A percentile compares a stretch with the other conserved stretches of the same genome.
phyloP scores from a whole-genome alignment of 2,888 invertebrate genomes.

The Ischnura elegans region DNA sequence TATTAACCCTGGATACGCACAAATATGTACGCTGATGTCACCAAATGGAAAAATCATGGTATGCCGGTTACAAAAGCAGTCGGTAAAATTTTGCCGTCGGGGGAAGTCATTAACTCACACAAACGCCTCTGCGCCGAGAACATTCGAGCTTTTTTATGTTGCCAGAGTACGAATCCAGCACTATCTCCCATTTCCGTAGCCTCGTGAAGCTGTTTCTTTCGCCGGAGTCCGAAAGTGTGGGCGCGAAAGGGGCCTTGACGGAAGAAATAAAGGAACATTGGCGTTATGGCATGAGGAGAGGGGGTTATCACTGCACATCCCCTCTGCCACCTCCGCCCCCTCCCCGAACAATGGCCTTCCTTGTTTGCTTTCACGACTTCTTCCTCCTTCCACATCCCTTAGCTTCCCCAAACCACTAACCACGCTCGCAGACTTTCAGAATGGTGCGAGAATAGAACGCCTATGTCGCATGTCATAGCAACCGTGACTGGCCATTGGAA shows the following conservation, averaged over 20 bases:
- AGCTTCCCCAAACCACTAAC: not conserved
- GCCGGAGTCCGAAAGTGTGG: conserved; percentile 38
- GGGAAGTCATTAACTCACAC: not conserved
- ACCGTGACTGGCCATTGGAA: not conserved
- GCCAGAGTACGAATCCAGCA: conserved; percentile 30
- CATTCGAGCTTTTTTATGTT: not conserved
- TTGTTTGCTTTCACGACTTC: conserved; percentile 38
- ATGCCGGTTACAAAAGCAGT: not conserved
- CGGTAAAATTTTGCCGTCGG: not conserved
- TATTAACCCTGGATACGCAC: too few species aligned
- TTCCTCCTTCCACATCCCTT: not conserved
- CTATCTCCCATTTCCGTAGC: conserved; percentile 33
- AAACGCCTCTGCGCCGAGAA: not conserved
- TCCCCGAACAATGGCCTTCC: conserved; percentile 57
- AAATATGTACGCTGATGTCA: not conserved
- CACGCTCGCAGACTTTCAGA: not conserved
- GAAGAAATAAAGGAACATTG: not conserved
- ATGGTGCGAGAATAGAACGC: not conserved
- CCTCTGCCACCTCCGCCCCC: not conserved
- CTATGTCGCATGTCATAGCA: conserved; percentile 31
- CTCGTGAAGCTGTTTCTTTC: conserved; percentile 36
- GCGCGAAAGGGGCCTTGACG: conserved; percentile 50
- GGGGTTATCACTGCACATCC: conserved; percentile 39
- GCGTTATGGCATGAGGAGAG: conserved; percentile 33
- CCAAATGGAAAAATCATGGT: not conserved